Conservation (phyloP, 2,113 vertebrate genomes). For the Gila orcuttii region DNA sequence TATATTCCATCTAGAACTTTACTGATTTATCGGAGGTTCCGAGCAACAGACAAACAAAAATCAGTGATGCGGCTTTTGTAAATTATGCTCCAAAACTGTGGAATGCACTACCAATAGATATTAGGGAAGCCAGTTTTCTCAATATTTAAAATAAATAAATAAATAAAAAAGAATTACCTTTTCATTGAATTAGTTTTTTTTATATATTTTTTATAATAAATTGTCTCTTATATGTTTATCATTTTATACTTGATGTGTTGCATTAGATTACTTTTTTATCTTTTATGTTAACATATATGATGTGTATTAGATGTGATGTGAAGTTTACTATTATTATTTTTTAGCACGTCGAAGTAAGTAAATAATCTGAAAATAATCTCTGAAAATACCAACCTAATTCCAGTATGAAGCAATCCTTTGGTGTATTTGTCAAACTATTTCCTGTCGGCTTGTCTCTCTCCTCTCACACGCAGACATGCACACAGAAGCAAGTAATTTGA, state of each 20-base stretch:
- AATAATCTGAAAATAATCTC: not conserved
- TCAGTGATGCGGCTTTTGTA: not conserved
- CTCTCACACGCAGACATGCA: constrained; percentile 13
- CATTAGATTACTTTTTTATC: too few species aligned
- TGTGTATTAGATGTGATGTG: too few species aligned
- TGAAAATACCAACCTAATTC: not conserved
- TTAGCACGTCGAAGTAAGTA: not conserved
- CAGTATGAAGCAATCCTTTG: constrained; percentile 35
- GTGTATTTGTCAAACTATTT: constrained; percentile 21
- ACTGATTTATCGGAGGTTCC: not conserved
- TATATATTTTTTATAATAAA: too few species aligned
- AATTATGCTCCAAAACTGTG: not conserved
- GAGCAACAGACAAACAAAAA: not conserved
- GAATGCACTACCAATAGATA: not conserved
- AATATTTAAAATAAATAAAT: too few species aligned
- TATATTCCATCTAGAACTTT: not conserved
- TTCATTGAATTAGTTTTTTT: too few species aligned
- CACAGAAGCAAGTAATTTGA: constrained; percentile 27
- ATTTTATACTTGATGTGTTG: too few species aligned
- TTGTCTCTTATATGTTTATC: too few species aligned
- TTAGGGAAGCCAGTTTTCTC: too few species aligned
- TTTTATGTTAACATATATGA: too few species aligned
- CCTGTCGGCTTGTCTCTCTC: constrained; percentile 13
- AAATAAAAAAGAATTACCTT: too few species aligned
- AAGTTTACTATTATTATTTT: too few species aligned